phyloP scores from a whole-genome alignment of 2,797 vertebrate species.

The Apodemus agrarius region DNA sequence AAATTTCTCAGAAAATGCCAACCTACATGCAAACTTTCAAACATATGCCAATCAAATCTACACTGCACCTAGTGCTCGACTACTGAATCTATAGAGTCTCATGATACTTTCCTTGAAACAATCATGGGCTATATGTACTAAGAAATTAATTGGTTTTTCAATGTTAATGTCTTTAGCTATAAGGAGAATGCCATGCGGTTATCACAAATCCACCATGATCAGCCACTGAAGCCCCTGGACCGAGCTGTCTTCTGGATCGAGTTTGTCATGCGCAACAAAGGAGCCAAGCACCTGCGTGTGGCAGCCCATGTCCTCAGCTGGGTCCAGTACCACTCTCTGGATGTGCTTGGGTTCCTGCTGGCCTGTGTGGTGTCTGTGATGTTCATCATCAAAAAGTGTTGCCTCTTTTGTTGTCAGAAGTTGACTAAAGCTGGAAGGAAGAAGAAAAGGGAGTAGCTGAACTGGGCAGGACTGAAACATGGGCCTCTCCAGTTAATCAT shows the following conservation, averaged over 20 bases:
- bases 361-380: neutral
- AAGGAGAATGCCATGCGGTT: conserved; percentile 88
- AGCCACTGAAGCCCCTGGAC: conserved; percentile 88
- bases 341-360: conserved; percentile 83
- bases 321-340: conserved; percentile 91
- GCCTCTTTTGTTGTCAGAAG: neutral
- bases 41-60: neutral
- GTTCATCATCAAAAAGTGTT: neutral
- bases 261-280: conserved; percentile 91
- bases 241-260: conserved; percentile 92
- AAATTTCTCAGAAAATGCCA: neutral
- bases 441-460: neutral
- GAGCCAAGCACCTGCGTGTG: conserved; percentile 88
- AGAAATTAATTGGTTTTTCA: neutral
- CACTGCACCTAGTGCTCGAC: neutral
- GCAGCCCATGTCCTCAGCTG: conserved; percentile 90
- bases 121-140: neutral
- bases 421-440: neutral
- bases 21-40: neutral
- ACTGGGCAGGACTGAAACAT: neutral
- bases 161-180: conserved; percentile 39
- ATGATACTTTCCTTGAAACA: neutral
- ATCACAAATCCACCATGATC: conserved; percentile 90
- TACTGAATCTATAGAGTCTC: neutral
- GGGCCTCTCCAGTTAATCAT: neutral